A percentile compares a stretch with the other conserved stretches of the same genome.
Evolutionary conservation across 2,797 vertebrate genomes (phyloP).

Genomic region (Dermochelys coriacea): DNA sequence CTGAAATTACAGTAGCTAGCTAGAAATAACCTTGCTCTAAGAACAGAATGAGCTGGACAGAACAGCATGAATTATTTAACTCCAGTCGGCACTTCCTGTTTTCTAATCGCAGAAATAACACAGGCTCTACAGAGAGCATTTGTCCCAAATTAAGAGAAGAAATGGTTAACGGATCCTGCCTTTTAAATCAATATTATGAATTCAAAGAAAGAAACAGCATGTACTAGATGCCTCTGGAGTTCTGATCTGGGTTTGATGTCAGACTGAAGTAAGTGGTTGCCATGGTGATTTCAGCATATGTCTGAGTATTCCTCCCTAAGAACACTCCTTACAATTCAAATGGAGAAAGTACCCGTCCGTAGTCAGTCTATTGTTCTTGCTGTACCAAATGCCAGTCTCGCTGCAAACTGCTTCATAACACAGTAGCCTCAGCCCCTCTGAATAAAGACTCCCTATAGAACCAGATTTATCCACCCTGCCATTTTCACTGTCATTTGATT

Average conservation of each 20-base stretch:
- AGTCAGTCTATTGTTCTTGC: conserved; percentile 60
- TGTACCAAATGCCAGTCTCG: neutral
- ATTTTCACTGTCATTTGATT: conserved; percentile 70
- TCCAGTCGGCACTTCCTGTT: conserved; percentile 27
- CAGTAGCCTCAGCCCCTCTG: conserved; percentile 33
- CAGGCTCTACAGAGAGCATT: conserved; percentile 29
- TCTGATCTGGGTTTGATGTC: conserved; percentile 70
- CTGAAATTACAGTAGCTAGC: conserved; percentile 52
- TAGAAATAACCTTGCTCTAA: conserved; percentile 57
- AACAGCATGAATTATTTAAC: conserved; percentile 75
- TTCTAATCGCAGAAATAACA: conserved; percentile 34
- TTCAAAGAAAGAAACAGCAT: conserved; percentile 69
- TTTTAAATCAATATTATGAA: conserved; percentile 75
- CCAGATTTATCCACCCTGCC: conserved; percentile 57
- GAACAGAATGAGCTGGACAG: conserved; percentile 53
- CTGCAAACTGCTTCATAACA: conserved; percentile 55
- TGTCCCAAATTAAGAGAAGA: conserved; percentile 44
- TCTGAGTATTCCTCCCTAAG: conserved; percentile 57
- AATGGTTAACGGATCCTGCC: conserved; percentile 64
- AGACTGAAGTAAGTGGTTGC: conserved; percentile 73
- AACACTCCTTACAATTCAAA: too few relatives aligned
- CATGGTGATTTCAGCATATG: conserved; percentile 63
- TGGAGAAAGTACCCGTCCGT: conserved; percentile 66
- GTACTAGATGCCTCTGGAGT: conserved; percentile 70
- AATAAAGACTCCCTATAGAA: conserved; percentile 66